Conservation (phyloP, 2,113 vertebrate species). For the Tenebrosternarchus preto region DNA sequence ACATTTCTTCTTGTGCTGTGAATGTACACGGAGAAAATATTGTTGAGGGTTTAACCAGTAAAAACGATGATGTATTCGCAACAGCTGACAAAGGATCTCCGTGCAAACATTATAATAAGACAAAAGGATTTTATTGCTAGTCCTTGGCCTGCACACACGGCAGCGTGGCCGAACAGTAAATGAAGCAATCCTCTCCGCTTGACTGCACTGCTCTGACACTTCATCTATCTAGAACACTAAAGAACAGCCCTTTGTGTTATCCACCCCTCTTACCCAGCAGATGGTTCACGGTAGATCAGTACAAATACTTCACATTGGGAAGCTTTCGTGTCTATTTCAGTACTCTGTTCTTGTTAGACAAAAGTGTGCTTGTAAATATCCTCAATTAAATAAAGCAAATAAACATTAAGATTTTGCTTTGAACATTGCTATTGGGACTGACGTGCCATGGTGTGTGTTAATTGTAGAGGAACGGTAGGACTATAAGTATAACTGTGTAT, state of each 20-base stretch:
- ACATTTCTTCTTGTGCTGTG: neutral
- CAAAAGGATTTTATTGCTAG: neutral
- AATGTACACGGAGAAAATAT: neutral
- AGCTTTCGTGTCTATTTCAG: neutral
- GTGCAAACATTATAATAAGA: neutral
- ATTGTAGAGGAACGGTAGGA: neutral
- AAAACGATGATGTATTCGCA: slow-evolving; percentile 6
- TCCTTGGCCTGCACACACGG: neutral
- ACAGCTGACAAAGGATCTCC: neutral
- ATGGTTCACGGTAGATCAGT: slow-evolving; percentile 41
- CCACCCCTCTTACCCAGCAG: slow-evolving; percentile 27
- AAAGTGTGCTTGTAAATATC: neutral
- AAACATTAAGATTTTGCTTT: neutral
- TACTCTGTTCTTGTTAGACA: neutral
- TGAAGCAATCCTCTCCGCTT: slow-evolving; percentile 60
- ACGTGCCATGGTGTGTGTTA: no score
- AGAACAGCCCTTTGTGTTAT: slow-evolving; percentile 60
- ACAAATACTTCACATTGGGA: slow-evolving; percentile 24
- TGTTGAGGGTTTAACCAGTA: slow-evolving; percentile 39
- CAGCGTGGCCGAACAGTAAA: slow-evolving; percentile 44
- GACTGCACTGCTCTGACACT: slow-evolving; percentile 55
- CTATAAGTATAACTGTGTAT: neutral
- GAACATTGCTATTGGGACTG: neutral
- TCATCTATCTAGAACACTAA: slow-evolving; percentile 52
- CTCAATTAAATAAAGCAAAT: neutral